phyloP scores from a whole-genome alignment of 1,140 invertebrate genomes.

The Bombus superbus region DNA sequence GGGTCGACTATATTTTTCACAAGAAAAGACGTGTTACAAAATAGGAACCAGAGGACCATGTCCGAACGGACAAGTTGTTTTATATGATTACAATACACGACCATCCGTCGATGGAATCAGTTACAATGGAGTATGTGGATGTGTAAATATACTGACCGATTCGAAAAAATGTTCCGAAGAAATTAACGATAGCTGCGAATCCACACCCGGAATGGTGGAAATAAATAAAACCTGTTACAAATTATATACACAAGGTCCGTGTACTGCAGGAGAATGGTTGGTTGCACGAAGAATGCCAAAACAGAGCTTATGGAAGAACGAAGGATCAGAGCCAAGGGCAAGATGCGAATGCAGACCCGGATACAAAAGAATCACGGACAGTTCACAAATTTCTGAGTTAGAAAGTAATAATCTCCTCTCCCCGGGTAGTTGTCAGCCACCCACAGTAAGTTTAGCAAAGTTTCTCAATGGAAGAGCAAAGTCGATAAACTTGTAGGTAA shows the following conservation, averaged over 20 bases:
- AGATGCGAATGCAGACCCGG: constrained; percentile 89
- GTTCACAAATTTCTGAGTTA: constrained; percentile 57
- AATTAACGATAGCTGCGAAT: constrained; percentile 81
- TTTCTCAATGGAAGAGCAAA: constrained; percentile 80
- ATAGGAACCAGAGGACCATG: constrained; percentile 90
- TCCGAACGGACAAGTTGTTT: constrained; percentile 86
- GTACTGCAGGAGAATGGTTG: constrained; percentile 88
- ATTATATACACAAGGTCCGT: constrained; percentile 89
- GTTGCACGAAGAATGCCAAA: constrained; percentile 81
- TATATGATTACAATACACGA: constrained; percentile 89
- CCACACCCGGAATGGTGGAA: constrained; percentile 84
- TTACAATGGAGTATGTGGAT: constrained; percentile 91
- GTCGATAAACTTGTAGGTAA: constrained; percentile 34
- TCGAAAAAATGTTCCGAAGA: constrained; percentile 72
- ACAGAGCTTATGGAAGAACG: constrained; percentile 70
- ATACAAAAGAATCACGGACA: constrained; percentile 81
- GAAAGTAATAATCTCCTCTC: constrained; percentile 74
- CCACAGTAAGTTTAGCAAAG: constrained; percentile 80
- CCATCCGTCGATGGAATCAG: constrained; percentile 90
- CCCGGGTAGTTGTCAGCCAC: constrained; percentile 79
- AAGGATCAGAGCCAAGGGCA: constrained; percentile 77
- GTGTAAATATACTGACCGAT: constrained; percentile 80
- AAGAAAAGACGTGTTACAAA: constrained; percentile 88
- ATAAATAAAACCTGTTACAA: constrained; percentile 87
- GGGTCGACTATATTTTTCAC: constrained; percentile 89